These are phyloP conservation scores for Drosophila athabasca DNA, from an alignment of 1,140 invertebrate genomes.

Conservation along the genomic window DNA sequence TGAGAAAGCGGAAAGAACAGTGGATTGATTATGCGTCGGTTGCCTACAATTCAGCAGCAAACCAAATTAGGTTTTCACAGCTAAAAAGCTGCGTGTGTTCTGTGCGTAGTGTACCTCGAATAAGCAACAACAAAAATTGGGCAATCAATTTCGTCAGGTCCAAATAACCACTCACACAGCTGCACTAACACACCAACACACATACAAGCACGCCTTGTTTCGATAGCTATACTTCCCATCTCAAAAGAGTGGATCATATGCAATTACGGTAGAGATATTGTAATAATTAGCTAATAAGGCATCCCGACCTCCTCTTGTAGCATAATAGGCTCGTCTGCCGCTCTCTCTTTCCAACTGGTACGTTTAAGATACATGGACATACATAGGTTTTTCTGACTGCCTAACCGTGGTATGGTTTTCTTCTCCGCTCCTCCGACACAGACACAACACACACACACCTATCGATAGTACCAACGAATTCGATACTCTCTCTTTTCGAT, in stretches of 20 bases:
- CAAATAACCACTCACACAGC: background rate
- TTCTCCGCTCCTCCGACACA: too few relatives aligned
- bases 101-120: constrained; percentile 40
- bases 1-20: constrained; percentile 18
- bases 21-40: constrained; percentile 4
- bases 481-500: too few relatives aligned
- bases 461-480: too few relatives aligned
- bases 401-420: too few relatives aligned
- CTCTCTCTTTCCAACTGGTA: too few relatives aligned
- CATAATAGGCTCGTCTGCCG: too few relatives aligned
- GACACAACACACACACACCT: too few relatives aligned
- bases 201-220: constrained; percentile 8
- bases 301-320: too few relatives aligned
- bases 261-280: constrained; percentile 14
- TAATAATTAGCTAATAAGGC: background rate
- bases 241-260: constrained; percentile 29
- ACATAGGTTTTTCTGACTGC: too few relatives aligned
- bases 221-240: constrained; percentile 11
- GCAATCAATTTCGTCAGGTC: constrained; percentile 32
- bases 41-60: constrained; percentile 5
- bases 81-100: constrained; percentile 1
- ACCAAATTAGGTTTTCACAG: constrained; percentile 5
- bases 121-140: constrained; percentile 29
- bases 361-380: too few relatives aligned
- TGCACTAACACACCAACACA: constrained; percentile 10